A percentile compares a stretch with the other conserved stretches of the same genome.
Conservation (phyloP, 2,113 vertebrate genomes). For the Ifrita kowaldi region DNA sequence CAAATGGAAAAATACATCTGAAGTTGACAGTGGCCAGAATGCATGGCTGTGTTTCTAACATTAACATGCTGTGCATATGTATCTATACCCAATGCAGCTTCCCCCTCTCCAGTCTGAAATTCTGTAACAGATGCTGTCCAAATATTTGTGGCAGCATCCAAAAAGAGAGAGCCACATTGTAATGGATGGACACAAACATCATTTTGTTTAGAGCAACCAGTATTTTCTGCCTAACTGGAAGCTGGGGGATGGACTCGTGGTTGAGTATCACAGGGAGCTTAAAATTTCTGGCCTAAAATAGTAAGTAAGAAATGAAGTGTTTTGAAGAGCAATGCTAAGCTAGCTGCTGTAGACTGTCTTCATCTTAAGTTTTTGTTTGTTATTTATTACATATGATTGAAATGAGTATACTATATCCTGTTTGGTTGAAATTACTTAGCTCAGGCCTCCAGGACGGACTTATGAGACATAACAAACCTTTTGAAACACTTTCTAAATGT, state of each 20-base stretch:
- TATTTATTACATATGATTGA: not conserved
- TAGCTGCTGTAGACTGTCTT: not conserved
- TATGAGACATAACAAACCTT: not conserved
- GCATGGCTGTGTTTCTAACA: not conserved
- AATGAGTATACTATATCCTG: not conserved
- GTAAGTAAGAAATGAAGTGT: not conserved
- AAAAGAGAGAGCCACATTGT: not conserved
- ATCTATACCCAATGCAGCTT: not conserved
- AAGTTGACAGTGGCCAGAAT: not conserved
- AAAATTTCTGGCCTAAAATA: not conserved
- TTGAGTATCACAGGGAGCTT: not conserved
- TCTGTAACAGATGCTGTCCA: not conserved
- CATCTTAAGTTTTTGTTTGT: not conserved
- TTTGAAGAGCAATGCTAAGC: not conserved
- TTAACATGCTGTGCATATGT: not conserved
- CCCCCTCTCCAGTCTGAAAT: not conserved
- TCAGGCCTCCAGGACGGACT: not conserved
- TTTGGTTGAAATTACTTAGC: not conserved
- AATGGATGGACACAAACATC: not conserved
- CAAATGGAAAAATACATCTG: not conserved
- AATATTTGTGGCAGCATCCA: not conserved
- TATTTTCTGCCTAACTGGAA: not conserved
- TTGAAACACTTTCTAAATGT: not conserved
- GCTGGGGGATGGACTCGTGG: accelerated
- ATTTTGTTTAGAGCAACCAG: not conserved